Percentiles rank a stretch among this genome's conserved stretches.
Evolutionary conservation across 2,113 vertebrate genomes (phyloP).

Genomic region (Emydocephalus ijimae): DNA sequence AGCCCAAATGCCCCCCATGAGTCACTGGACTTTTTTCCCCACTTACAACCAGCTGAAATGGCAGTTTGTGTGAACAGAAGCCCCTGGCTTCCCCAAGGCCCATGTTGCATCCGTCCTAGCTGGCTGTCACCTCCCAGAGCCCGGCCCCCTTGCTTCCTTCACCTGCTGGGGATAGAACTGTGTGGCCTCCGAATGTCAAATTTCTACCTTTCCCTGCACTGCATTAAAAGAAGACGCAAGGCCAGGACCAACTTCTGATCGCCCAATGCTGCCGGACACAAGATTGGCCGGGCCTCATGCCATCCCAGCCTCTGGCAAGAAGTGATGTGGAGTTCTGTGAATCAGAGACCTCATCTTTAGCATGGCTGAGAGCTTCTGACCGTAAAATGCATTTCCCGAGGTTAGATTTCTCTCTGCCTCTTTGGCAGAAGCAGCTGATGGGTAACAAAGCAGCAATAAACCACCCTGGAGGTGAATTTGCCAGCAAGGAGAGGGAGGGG

Average conservation of each 20-base stretch:
- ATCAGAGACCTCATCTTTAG: background rate
- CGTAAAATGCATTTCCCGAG: background rate
- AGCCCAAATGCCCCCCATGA: background rate
- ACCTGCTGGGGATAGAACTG: background rate
- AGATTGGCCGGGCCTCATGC: background rate
- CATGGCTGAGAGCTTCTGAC: background rate
- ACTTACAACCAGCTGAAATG: background rate
- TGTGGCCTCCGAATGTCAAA: background rate
- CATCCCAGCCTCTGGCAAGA: background rate
- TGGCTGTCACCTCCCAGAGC: background rate
- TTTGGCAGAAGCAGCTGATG: background rate
- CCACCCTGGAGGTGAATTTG: background rate
- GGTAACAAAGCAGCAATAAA: background rate
- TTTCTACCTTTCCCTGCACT: background rate
- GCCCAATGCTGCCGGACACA: background rate
- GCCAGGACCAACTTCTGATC: background rate
- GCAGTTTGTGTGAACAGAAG: background rate
- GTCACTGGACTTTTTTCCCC: rapidly evolving
- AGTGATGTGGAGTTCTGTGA: background rate
- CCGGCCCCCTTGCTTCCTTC: background rate
- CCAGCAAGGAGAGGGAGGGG: background rate
- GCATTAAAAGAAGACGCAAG: background rate
- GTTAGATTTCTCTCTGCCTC: background rate
- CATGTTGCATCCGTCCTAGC: background rate
- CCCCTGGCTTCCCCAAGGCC: background rate